These are phyloP conservation scores for Sminthopsis crassicaudata DNA, from an alignment of 2,113 vertebrate genomes.

Conservation along the genomic window DNA sequence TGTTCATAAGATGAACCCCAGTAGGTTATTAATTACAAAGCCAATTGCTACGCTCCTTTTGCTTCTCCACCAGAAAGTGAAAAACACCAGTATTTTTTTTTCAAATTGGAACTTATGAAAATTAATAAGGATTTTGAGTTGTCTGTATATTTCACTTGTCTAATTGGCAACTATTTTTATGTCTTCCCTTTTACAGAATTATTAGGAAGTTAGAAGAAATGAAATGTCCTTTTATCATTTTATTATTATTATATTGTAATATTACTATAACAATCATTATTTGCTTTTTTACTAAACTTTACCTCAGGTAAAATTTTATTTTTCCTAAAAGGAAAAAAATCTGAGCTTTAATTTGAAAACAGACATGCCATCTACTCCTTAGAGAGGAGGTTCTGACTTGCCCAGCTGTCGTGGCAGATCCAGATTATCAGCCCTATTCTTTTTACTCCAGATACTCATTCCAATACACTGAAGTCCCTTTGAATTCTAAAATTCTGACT, in stretches of 20 bases:
- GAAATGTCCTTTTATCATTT: background rate
- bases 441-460: background rate
- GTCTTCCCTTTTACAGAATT: background rate
- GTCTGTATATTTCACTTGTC: background rate
- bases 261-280: background rate
- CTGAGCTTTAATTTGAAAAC: background rate
- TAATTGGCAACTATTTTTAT: background rate
- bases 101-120: background rate
- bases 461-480: background rate
- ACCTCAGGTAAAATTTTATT: background rate
- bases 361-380: background rate
- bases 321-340: background rate
- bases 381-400: background rate
- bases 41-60: background rate
- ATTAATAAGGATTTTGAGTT: background rate
- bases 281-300: background rate
- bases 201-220: background rate
- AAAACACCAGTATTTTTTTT: background rate
- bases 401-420: background rate
- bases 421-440: background rate
- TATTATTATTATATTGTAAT: background rate
- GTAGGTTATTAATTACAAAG: constrained; percentile 2
- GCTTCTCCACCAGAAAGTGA: background rate
- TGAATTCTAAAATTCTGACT: background rate
- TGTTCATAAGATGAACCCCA: background rate